Base-by-base conservation (phyloP, 2,113 vertebrate species). In the Capra hircus region DNA sequence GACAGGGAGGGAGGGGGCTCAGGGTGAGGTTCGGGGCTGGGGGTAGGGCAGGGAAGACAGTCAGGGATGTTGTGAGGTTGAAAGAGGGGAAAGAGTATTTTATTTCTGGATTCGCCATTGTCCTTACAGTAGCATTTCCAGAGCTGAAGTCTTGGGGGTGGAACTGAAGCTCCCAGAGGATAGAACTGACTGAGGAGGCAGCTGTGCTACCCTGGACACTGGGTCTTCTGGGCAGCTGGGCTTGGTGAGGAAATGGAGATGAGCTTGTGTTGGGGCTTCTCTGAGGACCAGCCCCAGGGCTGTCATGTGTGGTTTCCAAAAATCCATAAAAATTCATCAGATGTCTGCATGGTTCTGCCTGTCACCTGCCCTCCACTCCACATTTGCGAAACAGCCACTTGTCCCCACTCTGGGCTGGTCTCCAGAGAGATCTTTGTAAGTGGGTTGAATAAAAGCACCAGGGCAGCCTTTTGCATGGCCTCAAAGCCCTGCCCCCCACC, bases 1-100 rank as follows among this genome's bases (percentile, higher is more conserved):
- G n/a, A 36, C 13, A 59, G 52, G 53, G 40, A 3, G 15, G 14
- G 0, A 14, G 71, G 19, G 23, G 28, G 1, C 4, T 17, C 0
- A 0, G 30, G 33, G 14, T 57, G 82, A 0, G 30, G 27, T 7
- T 53, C 4, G 6, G 33, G 33, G 12, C 81, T 25, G 21, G 3
- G 40, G 13, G 13, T 5, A 6, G 57, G 10, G 33, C 50, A 86
- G 30, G 16, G 30, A 92, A 36, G 57, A 17, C 0, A 3, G 82
- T 3, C 5, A 85, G 67, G 59, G 16, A 0, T 15, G 0, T 0
- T 52, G 60, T 36, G n/a, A 81, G 19, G 80, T 8, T 45, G 64
- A 16, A 15, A 19, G 71, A 59, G 17, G 45, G 40, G 27, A 45
- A 55, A 94, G 28, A 53, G 10, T 55, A 45, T 91, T 89, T 53